Base-by-base conservation (phyloP, 2,888 invertebrate genomes). In the Octonoba sinensis region DNA sequence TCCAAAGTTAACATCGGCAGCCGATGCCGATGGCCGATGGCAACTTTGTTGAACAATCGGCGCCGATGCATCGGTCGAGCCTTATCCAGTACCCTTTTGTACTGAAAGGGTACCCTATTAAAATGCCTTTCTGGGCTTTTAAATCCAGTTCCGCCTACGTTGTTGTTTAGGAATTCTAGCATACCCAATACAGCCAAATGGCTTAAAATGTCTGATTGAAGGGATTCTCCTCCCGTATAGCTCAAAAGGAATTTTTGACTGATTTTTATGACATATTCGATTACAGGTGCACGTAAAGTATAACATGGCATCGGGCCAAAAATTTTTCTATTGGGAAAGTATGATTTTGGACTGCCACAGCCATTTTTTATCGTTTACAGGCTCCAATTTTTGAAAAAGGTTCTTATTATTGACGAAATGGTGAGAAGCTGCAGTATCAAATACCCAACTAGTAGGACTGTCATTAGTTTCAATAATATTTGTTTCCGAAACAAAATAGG, bases 61-160 rank as follows among this genome's bases (percentile, higher is more conserved):
- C n/a, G n/a, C n/a, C n/a, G n/a, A n/a, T n/a, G n/a, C n/a, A n/a
- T n/a, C n/a, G n/a, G n/a, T n/a, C n/a, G n/a, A n/a, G n/a, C n/a
- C n/a, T n/a, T n/a, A n/a, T 69, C 11, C 44, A 18, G 15, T 69
- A 69, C 6, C 69, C 56, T n/a, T 57, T 69, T 0, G 27, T 69
- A 13, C 16, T 3, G 0, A 44, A 13, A 20, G 18, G 36, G 27
- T 69, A 69, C 12, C 57, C 56, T 1, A 56, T 22, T 12, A 56
- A 56, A 0, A 69, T 56, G 11, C 69, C 69, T 12, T n/a, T 18
- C 8, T 36, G 36, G n/a, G 56, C 27, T 27, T 27, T 36, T 8
- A 27, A 56, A 27, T 54, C n/a, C 8, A 69, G 20, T 27, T 69
- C 49, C n/a, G n/a, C 4, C 49, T 56, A 18, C 56, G 27, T 8